Base-by-base conservation (phyloP, 1,140 invertebrate genomes). In the Macrocentrus cingulum region DNA sequence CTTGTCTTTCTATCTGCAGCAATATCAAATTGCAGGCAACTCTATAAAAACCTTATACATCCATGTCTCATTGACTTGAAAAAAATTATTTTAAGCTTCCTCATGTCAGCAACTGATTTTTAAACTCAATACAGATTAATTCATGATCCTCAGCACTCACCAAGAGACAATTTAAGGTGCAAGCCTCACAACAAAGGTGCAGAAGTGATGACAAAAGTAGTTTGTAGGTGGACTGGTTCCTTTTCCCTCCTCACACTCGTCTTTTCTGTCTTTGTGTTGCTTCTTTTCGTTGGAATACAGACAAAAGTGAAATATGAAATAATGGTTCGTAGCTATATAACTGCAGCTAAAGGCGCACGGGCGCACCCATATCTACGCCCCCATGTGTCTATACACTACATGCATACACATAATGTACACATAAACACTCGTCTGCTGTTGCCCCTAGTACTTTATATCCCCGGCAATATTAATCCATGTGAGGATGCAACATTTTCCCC, bases 311-410 rank as follows among this genome's bases (percentile, higher is more conserved):
- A 76, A 77, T 74, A 77, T 77, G 71, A 77, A 77, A 77, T 77
- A 76, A 76, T 77, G 74, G 72, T 68, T 69, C 74, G 73, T 75
- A 70, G 73, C 74, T 66, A 71, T 73, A 37, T 73, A 71, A 71
- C 36, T 51, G 20, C 36, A 69, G 71, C 61, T 74, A 64, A 76
- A 76, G 75, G 72, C 70, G 71, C 51, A 42, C 66, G 74, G 75
- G 74, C 75, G 75, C 75, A 77, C 75, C 75, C 75, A 77, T 76
- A 74, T 77, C 73, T 76, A 77, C 74, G 74, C 75, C 75, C 74
- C 75, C 74, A 75, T 77, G 68, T 68, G 68, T 66, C 70, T 74
- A 69, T 74, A 66, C 74, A 60, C 48, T 57, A 53, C 41, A 63
- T 64, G 53, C 60, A 69, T 52, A 52, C 48, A 55, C 49, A 54